phyloP scores from a whole-genome alignment of 2,888 invertebrate genomes.

The Melinopterus prodromus region DNA sequence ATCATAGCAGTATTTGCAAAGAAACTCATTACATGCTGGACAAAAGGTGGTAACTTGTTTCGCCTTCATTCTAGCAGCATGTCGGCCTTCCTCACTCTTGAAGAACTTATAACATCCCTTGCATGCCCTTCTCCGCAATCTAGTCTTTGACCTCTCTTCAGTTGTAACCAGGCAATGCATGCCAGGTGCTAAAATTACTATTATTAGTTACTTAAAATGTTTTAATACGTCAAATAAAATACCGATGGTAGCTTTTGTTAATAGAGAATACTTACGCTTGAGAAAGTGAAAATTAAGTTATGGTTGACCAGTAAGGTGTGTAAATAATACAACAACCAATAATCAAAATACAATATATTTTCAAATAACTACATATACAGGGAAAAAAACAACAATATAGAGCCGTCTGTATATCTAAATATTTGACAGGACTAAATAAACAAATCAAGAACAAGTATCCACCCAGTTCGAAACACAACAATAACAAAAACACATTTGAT shows the following conservation, averaged over 20 bases:
- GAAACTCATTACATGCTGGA: constrained; percentile 21
- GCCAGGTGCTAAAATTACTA: background rate
- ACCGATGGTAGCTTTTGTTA: no score
- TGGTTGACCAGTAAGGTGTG: background rate
- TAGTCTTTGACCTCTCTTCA: background rate
- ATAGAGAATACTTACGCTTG: no score
- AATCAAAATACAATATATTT: background rate
- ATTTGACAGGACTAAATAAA: background rate
- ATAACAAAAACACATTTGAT: no score
- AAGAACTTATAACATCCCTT: constrained; percentile 29
- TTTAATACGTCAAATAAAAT: background rate
- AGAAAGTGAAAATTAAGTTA: background rate
- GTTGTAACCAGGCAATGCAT: background rate
- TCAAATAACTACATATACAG: background rate
- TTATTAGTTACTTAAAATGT: background rate
- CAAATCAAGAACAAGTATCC: no score
- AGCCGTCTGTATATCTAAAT: no score
- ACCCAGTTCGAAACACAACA: no score
- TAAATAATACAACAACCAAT: background rate
- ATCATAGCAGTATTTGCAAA: constrained; percentile 9
- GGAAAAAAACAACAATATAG: background rate
- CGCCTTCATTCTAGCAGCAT: constrained; percentile 25
- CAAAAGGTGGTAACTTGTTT: constrained; percentile 29
- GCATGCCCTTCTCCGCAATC: constrained; percentile 19
- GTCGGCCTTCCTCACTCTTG: constrained; percentile 12